These are phyloP conservation scores for Manis javanica DNA, from an alignment of 2,797 vertebrate species.

Conservation along the genomic window DNA sequence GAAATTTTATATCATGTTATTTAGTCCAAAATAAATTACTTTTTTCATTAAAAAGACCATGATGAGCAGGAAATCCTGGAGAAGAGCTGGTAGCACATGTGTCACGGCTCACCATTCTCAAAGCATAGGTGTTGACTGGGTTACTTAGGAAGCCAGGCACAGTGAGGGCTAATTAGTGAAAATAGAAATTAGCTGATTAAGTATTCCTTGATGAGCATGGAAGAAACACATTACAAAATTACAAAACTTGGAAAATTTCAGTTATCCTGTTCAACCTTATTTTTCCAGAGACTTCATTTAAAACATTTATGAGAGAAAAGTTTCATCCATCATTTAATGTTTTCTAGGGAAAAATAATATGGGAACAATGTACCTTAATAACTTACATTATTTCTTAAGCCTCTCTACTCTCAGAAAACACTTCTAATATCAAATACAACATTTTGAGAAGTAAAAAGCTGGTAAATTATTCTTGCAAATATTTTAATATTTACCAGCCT, in stretches of 20 bases:
- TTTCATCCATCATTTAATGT: not conserved
- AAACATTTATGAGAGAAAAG: not conserved
- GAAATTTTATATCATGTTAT: not conserved
- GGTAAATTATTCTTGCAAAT: not conserved
- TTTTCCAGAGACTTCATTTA: not conserved
- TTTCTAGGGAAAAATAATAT: not conserved
- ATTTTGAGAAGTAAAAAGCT: not conserved
- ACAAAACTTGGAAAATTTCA: not conserved
- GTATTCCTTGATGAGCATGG: not conserved
- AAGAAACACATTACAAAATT: slow-evolving; percentile 19
- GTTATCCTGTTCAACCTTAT: not conserved
- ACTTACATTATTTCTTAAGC: not conserved
- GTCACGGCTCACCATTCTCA: not conserved
- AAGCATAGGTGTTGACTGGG: not conserved
- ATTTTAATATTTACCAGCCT: slow-evolving; percentile 4
- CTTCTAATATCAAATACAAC: not conserved
- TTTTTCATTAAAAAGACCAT: not conserved
- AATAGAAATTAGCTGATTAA: not conserved
- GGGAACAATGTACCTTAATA: not conserved
- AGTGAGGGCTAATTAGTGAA: not conserved
- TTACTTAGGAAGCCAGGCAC: not conserved
- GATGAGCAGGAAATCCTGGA: not conserved
- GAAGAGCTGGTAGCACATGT: not conserved
- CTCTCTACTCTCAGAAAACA: not conserved
- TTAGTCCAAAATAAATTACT: not conserved